These are phyloP conservation scores for Dermochelys coriacea DNA, from an alignment of 2,797 vertebrate genomes.

Conservation along the genomic window DNA sequence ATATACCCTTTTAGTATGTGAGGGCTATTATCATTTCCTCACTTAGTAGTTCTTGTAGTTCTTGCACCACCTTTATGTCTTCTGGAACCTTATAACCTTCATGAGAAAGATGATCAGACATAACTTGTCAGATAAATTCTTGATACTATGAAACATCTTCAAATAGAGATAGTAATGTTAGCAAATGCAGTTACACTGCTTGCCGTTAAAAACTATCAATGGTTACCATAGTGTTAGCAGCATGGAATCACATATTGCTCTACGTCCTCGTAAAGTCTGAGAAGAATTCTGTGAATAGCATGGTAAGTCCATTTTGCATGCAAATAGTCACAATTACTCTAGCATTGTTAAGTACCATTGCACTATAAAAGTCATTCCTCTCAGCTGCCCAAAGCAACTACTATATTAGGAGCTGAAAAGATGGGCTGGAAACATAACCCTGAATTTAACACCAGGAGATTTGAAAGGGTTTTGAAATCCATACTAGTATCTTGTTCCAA, in stretches of 20 bases:
- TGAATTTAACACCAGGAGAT: background rate
- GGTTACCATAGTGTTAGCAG: background rate
- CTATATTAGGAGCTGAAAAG: background rate
- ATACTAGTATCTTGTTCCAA: background rate
- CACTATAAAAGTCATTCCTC: background rate
- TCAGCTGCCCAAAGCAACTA: background rate
- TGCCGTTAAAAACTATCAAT: background rate
- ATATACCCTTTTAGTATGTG: too few species aligned
- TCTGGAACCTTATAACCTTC: background rate
- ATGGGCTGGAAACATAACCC: background rate
- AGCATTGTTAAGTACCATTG: rapidly evolving
- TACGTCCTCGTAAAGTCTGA: background rate
- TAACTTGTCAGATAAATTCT: background rate
- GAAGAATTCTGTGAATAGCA: background rate
- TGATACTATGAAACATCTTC: background rate
- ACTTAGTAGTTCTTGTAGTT: background rate
- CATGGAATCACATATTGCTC: background rate
- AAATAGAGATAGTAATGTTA: background rate
- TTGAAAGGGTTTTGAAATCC: background rate
- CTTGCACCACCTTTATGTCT: background rate
- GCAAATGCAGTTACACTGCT: background rate
- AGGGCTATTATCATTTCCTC: too few species aligned
- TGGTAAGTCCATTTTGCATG: background rate
- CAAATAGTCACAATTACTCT: background rate
- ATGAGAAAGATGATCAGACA: background rate